Evolutionary conservation across 1,140 invertebrate genomes (phyloP).

Genomic region (Drosophila dunni): DNA sequence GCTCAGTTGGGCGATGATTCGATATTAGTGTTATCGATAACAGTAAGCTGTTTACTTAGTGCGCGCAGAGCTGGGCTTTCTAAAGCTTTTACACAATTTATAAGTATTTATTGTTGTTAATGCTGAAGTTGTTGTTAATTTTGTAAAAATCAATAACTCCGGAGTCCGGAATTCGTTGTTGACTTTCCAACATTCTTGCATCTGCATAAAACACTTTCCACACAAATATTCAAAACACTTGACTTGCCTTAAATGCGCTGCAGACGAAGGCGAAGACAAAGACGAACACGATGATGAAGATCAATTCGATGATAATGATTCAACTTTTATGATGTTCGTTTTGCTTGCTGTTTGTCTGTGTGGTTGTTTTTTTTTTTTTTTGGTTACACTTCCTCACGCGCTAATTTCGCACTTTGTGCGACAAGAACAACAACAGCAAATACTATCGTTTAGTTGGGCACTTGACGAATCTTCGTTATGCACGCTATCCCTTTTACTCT

Average conservation of each 20-base stretch:
- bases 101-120: too few relatives aligned
- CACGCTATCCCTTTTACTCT: constrained; percentile 14
- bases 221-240: neutral
- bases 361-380: constrained; percentile 15
- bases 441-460: constrained; percentile 40
- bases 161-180: neutral
- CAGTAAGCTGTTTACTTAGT: too few relatives aligned
- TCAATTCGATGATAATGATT: neutral
- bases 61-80: too few relatives aligned
- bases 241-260: neutral
- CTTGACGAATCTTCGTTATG: constrained; percentile 23
- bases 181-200: neutral
- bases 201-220: neutral
- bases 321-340: neutral
- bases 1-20: too few relatives aligned
- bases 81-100: too few relatives aligned
- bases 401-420: constrained; percentile 48
- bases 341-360: neutral
- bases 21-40: too few relatives aligned
- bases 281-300: too few relatives aligned
- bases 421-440: constrained; percentile 41
- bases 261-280: neutral
- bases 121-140: neutral
- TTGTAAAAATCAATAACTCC: neutral
- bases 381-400: constrained; percentile 45